Evolutionary conservation across 2,113 vertebrate genomes (phyloP).

Genomic region (Eurystomus gularis): DNA sequence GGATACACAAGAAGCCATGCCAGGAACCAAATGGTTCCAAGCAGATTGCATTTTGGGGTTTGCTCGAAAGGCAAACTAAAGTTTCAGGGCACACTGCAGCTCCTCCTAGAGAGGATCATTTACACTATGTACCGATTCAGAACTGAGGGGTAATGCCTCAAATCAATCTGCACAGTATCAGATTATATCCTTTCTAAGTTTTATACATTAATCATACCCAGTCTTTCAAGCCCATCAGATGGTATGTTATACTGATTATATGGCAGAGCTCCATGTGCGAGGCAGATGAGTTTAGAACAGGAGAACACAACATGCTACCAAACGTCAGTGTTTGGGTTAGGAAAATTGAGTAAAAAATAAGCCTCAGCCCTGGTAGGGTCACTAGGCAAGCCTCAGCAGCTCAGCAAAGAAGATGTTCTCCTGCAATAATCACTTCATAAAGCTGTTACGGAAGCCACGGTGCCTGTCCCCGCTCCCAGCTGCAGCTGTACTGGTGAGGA

Average conservation of each 20-base stretch:
- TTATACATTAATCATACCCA: not conserved
- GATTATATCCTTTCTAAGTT: not conserved
- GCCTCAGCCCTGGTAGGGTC: not conserved
- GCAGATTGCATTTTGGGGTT: not conserved
- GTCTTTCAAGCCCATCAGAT: not conserved
- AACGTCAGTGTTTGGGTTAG: not conserved
- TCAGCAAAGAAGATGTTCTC: not conserved
- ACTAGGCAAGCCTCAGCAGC: not conserved
- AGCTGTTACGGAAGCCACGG: not conserved
- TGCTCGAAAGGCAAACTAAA: not conserved
- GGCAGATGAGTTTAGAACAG: not conserved
- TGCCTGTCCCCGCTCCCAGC: fast-evolving
- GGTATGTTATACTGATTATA: not conserved
- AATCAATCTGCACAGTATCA: not conserved
- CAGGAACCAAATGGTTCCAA: not conserved
- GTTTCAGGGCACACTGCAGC: not conserved
- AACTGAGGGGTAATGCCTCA: not conserved
- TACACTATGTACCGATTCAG: not conserved
- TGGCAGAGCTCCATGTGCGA: not conserved
- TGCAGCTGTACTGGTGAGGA: not conserved
- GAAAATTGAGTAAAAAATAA: not conserved
- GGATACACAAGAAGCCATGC: not conserved
- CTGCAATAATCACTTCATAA: no score
- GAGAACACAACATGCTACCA: not conserved
- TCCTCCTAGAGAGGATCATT: not conserved